Evolutionary conservation across 2,113 vertebrate genomes (phyloP), one percentile per base, ranked within the genome.

Genomic region (Cheilinus undulatus): DNA sequence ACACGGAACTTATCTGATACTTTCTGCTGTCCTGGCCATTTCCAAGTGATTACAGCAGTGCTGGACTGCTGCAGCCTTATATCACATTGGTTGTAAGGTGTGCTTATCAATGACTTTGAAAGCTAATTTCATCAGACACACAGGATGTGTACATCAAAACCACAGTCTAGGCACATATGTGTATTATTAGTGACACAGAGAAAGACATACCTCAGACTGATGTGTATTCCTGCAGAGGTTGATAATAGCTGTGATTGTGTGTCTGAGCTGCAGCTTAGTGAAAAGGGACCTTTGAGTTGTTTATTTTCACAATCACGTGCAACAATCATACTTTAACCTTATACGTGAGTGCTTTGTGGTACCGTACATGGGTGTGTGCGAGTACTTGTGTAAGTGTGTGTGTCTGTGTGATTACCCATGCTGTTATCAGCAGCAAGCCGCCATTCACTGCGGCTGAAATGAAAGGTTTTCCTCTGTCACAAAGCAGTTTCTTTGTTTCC

Each of bases 401-500:
- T 40, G 23, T 58, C 17, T 40, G 66, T 77, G 76, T 86, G 89
- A 91, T 91, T 91, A 90, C 82, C 78, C 85, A 88, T 78, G 88
- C 88, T 91, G 88, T 92, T 92, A 91, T 93, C 89, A 88, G 93
- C 89, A 86, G 95, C 94, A 91, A 94, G 93, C 95, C 95, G 94
- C 96, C 94, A 95, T 96, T 96, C 95, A 94, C 93, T 94, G 88
- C 91, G 85, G 90, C 90, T 89, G 92, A 95, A 96, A 96, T 95
- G 93, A 96, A 95, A 95, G 95, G 95, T 94, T 95, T 96, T 96
- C 95, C 94, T 97, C 95, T 91, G 91, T 92, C 94, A 95, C 93
- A 95, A 96, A 96, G 96, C 96, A 94, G 94, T 96, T 97, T 96
- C 96, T 97, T 97, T 97, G 96, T 98, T 97, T 98, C 95, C 95